Percentiles rank a stretch among this genome's conserved stretches.
Evolutionary conservation across 2,888 invertebrate species (phyloP).

Genomic region (Tanaodytes sp.): DNA sequence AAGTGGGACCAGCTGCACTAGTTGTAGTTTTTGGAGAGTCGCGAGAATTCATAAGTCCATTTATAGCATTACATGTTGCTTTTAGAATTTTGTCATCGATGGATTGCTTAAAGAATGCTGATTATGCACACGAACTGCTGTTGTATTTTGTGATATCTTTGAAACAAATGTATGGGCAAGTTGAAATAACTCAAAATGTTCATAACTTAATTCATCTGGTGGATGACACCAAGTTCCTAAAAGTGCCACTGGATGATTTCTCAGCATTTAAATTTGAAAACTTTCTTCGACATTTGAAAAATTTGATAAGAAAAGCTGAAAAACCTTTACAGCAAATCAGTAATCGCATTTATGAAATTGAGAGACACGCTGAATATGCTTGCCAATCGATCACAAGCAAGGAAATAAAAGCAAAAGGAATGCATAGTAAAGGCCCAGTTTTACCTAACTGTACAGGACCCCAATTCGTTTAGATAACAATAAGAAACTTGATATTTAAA

Average conservation of each 20-base stretch:
- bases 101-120: neutral
- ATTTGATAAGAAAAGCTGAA: neutral
- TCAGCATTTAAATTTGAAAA: conserved; percentile 17
- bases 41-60: conserved; percentile 20
- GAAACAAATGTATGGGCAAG: conserved; percentile 25
- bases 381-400: neutral
- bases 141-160: conserved; percentile 31
- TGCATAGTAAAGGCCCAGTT: conserved; percentile 5
- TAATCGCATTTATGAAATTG: conserved; percentile 10
- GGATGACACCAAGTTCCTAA: conserved; percentile 23
- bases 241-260: conserved; percentile 1
- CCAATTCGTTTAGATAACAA: neutral
- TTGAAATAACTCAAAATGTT: conserved; percentile 34
- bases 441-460: neutral
- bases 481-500: neutral
- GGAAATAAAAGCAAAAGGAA: neutral
- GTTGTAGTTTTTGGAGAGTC: conserved; percentile 8
- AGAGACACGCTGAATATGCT: neutral
- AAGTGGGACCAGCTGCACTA: conserved; percentile 35
- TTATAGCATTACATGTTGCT: conserved; percentile 34
- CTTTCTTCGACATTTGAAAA: conserved; percentile 13
- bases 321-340: conserved; percentile 7
- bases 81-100: conserved; percentile 13
- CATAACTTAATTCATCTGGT: conserved; percentile 40
- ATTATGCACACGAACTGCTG: conserved; percentile 29